Evolutionary conservation across 2,888 invertebrate species (phyloP).

Genomic region (Mantis religiosa): DNA sequence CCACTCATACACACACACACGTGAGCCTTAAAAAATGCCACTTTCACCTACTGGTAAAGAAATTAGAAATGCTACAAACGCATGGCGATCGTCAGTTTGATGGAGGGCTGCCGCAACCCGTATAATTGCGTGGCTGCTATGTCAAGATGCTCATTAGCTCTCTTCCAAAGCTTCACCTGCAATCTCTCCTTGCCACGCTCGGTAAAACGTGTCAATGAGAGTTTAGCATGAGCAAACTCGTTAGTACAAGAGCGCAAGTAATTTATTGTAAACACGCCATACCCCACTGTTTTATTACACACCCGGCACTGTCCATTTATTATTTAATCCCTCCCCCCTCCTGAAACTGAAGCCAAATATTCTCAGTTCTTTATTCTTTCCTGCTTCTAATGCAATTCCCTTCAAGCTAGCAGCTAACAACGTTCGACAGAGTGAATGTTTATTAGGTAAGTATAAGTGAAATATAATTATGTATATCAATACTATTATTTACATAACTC

Average conservation of each 20-base stretch:
- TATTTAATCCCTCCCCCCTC: not conserved
- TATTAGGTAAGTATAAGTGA: too few relatives aligned
- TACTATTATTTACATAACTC: too few relatives aligned
- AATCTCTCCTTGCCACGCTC: not conserved
- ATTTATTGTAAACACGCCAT: not conserved
- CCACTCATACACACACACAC: too few relatives aligned
- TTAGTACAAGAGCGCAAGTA: not conserved
- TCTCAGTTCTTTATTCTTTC: not conserved
- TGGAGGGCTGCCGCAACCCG: not conserved
- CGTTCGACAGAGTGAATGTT: too few relatives aligned
- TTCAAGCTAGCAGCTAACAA: not conserved
- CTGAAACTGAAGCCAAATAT: not conserved
- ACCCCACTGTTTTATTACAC: not conserved
- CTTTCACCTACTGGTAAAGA: too few relatives aligned
- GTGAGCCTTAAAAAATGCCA: too few relatives aligned
- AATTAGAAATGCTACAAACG: too few relatives aligned
- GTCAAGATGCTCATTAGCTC: not conserved
- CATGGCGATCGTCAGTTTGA: not conserved
- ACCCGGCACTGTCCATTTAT: not conserved
- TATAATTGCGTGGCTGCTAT: not conserved
- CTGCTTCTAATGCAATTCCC: not conserved
- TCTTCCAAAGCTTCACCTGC: not conserved
- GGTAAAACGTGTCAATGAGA: constrained; percentile 6
- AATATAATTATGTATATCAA: too few relatives aligned
- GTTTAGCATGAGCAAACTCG: constrained; percentile 18